Conservation (phyloP, 1,140 invertebrate species). For the Drosophila asahinai region DNA sequence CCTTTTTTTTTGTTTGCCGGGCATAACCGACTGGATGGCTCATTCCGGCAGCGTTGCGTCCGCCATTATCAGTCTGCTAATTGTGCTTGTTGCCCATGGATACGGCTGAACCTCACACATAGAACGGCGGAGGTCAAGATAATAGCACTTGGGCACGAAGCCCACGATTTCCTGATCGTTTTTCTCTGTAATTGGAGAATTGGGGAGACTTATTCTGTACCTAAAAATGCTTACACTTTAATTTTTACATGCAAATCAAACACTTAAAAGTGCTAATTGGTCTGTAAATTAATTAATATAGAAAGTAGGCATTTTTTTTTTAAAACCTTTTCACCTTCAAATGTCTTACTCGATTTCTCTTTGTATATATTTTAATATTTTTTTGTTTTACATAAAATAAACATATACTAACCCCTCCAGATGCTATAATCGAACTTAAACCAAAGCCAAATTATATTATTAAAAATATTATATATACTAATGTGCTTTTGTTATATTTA, state of each 20-base stretch:
- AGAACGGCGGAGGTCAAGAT: slow-evolving; percentile 17
- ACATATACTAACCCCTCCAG: background rate
- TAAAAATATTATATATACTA: too few relatives aligned
- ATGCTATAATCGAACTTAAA: too few relatives aligned
- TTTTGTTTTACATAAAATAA: background rate
- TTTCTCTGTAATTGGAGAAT: background rate
- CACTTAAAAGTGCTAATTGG: background rate
- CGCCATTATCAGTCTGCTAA: slow-evolving; percentile 43
- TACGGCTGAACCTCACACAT: slow-evolving; percentile 1
- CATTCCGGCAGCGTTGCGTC: slow-evolving; percentile 1
- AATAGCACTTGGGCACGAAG: slow-evolving; percentile 18
- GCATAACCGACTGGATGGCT: slow-evolving; percentile 28
- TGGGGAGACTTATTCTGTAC: background rate
- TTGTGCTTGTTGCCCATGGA: slow-evolving; percentile 16
- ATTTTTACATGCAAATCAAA: background rate
- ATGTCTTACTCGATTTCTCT: background rate
- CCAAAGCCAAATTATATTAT: too few relatives aligned
- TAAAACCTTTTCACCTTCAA: background rate
- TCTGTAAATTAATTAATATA: background rate
- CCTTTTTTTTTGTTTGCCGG: background rate
- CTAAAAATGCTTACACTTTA: background rate
- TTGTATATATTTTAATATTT: background rate
- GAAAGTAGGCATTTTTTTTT: too few relatives aligned
- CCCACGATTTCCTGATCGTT: slow-evolving; percentile 3
- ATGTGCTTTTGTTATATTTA: too few relatives aligned